Evolutionary conservation across 2,113 vertebrate species (phyloP), one percentile per base, ranked within the genome.

Genomic region (Megalops atlanticus): DNA sequence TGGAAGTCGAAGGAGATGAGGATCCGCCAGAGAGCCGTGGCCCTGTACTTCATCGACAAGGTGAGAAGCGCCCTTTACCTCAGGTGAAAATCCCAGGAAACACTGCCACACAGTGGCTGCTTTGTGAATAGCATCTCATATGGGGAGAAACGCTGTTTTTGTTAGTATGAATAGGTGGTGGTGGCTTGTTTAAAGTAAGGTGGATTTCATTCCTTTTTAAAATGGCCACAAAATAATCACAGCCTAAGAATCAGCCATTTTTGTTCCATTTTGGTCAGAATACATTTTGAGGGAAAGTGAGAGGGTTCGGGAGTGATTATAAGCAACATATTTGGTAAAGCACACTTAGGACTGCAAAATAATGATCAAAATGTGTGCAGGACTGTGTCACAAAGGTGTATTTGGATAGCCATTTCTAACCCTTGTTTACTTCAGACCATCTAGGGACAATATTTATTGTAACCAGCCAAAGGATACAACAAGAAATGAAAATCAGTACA

Each of bases 1-100:
- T 99, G 97, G 97, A 99, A 98, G 90, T 98, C 97, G 76, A 98
- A 98, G 90, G 97, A 99, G 88, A 99, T 99, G 97, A 96, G 96
- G 92, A 96, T 98, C 54, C 92, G 97, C 78, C 97, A 99, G 93
- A 94, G 97, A 85, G 96, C 97, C 1, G 97, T 98, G 88, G 97
- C 97, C 0, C 89, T 99, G 15, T 99, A 99, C 89, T 99, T 99
- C 91, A 99, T 99, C 52, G 97, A 99, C 77, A 99, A 99, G 92
- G 97, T 98, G 84, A 93, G 89, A n/a, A 64, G 12, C 4, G n/a
- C n/a, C n/a, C n/a, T n/a, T n/a, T n/a, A n/a, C n/a, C n/a, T n/a
- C n/a, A n/a, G n/a, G n/a, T n/a, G n/a, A 27, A 75, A 39, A 75
- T 43, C 31, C 58, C 7, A 10, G 58, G n/a, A 40, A 71, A 79